Conservation (phyloP, 2,888 invertebrate species). For the Cerastoderma edule region DNA sequence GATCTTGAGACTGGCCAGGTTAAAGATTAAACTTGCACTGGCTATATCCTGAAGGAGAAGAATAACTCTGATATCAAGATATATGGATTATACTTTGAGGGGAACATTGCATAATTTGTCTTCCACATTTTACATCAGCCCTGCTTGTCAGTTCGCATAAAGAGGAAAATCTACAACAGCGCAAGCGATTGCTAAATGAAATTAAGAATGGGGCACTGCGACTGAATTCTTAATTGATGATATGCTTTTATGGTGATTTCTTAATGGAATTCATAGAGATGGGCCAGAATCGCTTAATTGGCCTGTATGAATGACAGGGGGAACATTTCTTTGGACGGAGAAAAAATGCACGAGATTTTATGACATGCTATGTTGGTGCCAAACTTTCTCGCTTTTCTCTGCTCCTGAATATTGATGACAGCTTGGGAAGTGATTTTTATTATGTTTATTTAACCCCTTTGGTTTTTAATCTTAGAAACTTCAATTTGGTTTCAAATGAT, state of each 20-base stretch:
- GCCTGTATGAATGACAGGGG: constrained; percentile 55
- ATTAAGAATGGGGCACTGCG: constrained; percentile 59
- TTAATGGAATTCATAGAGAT: constrained; percentile 63
- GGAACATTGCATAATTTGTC: constrained; percentile 53
- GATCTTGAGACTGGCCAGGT: no score
- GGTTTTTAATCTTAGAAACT: constrained; percentile 10
- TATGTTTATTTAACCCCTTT: constrained; percentile 23
- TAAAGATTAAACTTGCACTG: no score
- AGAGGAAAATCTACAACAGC: constrained; percentile 46
- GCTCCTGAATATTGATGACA: constrained; percentile 25
- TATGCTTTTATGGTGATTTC: constrained; percentile 66
- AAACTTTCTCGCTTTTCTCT: constrained; percentile 22
- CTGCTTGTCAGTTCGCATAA: constrained; percentile 56
- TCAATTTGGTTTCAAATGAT: no score
- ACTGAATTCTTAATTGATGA: constrained; percentile 56
- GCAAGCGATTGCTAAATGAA: constrained; percentile 58
- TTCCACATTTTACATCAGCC: constrained; percentile 44
- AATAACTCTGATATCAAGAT: constrained; percentile 6
- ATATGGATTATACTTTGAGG: constrained; percentile 25
- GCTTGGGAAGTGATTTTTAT: constrained; percentile 26
- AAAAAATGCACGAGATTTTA: constrained; percentile 48
- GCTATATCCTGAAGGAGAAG: no score
- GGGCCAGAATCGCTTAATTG: constrained; percentile 54
- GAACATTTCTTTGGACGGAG: constrained; percentile 27
- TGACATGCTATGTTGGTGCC: constrained; percentile 34